phyloP scores from a whole-genome alignment of 64 coral and sea anemone genomes.

The Acropora yongei region DNA sequence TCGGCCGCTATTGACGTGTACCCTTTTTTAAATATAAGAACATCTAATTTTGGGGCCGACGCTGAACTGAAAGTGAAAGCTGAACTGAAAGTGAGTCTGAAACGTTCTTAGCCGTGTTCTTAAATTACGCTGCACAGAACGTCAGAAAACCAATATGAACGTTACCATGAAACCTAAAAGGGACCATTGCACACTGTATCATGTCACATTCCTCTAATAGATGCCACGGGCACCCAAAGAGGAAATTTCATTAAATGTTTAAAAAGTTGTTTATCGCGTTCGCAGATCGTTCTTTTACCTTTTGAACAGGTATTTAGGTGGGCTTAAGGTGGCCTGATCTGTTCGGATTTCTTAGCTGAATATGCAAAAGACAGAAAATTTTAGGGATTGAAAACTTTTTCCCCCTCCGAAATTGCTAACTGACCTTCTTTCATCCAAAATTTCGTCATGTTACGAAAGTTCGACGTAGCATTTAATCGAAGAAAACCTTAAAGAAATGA shows the following conservation, averaged over 20 bases:
- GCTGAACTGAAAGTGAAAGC: not conserved
- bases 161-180: not conserved
- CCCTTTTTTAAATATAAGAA: slow-evolving; percentile 10
- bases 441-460: not conserved
- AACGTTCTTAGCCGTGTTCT: not conserved
- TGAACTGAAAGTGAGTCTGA: not conserved
- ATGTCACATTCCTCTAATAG: not conserved
- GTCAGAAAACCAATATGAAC: slow-evolving; percentile 15
- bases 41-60: slow-evolving; percentile 8
- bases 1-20: not conserved
- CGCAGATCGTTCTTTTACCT: slow-evolving; percentile 6
- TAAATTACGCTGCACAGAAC: not conserved
- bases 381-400: not conserved
- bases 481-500: not conserved
- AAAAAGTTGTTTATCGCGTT: slow-evolving; percentile 1
- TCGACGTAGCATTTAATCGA: slow-evolving; percentile 8
- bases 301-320: not conserved
- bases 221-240: not conserved
- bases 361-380: too few species aligned
- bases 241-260: slow-evolving; percentile 9
- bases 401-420: slow-evolving; percentile 3
- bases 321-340: not conserved
- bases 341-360: too few species aligned
- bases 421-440: not conserved
- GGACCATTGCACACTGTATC: not conserved